Base-by-base conservation (phyloP, 2,113 vertebrate species). In the Lophotis ruficrista region DNA sequence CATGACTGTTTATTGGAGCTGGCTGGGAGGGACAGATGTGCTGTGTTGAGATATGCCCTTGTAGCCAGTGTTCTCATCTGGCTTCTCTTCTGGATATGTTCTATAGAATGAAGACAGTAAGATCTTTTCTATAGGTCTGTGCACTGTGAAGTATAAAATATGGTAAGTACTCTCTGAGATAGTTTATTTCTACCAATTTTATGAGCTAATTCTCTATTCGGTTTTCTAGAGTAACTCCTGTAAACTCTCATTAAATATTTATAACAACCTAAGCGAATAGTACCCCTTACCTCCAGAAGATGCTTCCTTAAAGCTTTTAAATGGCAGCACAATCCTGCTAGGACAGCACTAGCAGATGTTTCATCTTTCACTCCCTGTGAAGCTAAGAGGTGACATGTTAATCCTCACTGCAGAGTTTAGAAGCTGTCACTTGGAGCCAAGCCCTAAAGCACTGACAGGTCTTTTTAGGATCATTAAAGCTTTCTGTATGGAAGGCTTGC, bases 341-440 rank as follows among this genome's bases (percentile, higher is more conserved):
- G 62, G 53, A 68, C 57, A 87, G 61, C 30, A 21, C 25, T 28
- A 91, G 80, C 83, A 93, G 88, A 73, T 93, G 84, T 94, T 94
- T 96, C 58, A 37, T 87, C 84, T 91, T 93, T 72, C 37, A 25
- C 78, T 96, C 48, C 53, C 64, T 66, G 70, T 2, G 5, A 78
- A 84, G 72, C 83, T 82, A 73, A 84, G 70, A 80, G 43, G 45
- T 86, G 87, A 72, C 77, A 58, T 18, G 56, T 92, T 95, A 93
- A 95, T 94, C 89, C 70, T 72, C 28, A 19, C 2, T 61, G 71
- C 68, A 64, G 73, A 69, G 31, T 89, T 88, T 70, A 91, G 85
- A 72, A 92, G 41, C 68, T 76, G 33, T 91, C 76, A 21, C 62
- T 76, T 76, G 56, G n/a, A 77, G 30, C 28, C 78, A 82, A 17